These are phyloP conservation scores for Rhamnusium bicolor DNA, from an alignment of 2,888 invertebrate species.

Conservation along the genomic window DNA sequence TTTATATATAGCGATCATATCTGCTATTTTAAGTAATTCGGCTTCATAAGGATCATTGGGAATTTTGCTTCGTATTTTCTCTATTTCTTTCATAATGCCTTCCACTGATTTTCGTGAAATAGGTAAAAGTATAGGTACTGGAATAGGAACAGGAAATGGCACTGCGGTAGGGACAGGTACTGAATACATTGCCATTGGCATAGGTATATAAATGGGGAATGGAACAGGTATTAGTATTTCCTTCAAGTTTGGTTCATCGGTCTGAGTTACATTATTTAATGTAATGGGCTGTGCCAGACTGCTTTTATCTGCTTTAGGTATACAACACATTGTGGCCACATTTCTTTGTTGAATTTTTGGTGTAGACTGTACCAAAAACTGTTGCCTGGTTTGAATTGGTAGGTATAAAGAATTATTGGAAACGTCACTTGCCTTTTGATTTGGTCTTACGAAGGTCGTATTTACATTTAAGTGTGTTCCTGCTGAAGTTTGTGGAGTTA, in stretches of 20 bases:
- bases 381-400: not conserved
- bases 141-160: constrained; percentile 87
- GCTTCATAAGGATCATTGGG: constrained; percentile 92
- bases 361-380: constrained; percentile 81
- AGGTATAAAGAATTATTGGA: not conserved
- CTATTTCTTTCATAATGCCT: constrained; percentile 87
- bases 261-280: constrained; percentile 34
- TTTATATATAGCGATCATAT: constrained; percentile 89
- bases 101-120: constrained; percentile 86
- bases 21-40: constrained; percentile 88
- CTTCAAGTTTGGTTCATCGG: constrained; percentile 11
- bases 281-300: constrained; percentile 63
- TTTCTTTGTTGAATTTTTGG: constrained; percentile 82
- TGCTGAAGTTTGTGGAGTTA: not conserved
- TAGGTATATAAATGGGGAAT: constrained; percentile 88
- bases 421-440: not conserved
- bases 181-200: constrained; percentile 88
- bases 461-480: not conserved
- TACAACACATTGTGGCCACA: constrained; percentile 76
- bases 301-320: constrained; percentile 75
- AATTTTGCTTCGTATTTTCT: constrained; percentile 88
- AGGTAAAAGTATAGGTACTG: constrained; percentile 89
- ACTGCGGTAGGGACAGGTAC: constrained; percentile 85
- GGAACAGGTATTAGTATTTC: constrained; percentile 80
- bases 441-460: not conserved